These are phyloP conservation scores for Melanchra persicariae DNA, from an alignment of 2,888 invertebrate species.

Conservation along the genomic window DNA sequence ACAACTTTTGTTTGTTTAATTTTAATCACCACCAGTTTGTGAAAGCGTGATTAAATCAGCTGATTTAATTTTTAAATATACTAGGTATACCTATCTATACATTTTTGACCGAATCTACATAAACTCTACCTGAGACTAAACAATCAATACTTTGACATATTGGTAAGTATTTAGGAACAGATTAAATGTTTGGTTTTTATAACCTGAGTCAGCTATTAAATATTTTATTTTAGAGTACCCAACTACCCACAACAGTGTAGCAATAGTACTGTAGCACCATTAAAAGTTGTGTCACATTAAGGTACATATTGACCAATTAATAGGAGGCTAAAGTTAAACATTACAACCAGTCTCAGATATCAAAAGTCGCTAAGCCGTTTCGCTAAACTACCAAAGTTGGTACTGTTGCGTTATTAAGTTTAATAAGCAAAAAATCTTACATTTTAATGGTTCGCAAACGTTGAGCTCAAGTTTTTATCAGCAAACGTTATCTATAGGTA, in stretches of 20 bases:
- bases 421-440: conserved; percentile 47
- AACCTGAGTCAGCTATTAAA: background rate
- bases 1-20: conserved; percentile 14
- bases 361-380: conserved; percentile 42
- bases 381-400: conserved; percentile 52
- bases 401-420: conserved; percentile 31
- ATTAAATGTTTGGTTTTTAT: background rate
- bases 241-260: background rate
- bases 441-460: conserved; percentile 46
- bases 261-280: conserved; percentile 12
- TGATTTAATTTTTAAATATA: too few species aligned
- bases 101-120: too few species aligned
- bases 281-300: conserved; percentile 40
- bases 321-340: conserved; percentile 25
- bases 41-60: background rate
- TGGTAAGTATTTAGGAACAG: background rate
- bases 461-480: conserved; percentile 54
- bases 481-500: conserved; percentile 35
- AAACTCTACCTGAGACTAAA: too few species aligned
- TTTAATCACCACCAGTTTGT: background rate
- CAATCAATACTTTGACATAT: too few species aligned
- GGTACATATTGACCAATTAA: conserved; percentile 43
- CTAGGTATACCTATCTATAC: too few species aligned
- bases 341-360: conserved; percentile 44
- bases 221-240: background rate